Percentiles rank a stretch among this genome's conserved stretches.
phyloP scores from a whole-genome alignment of 2,797 vertebrate genomes.

The Poecilia gillii region DNA sequence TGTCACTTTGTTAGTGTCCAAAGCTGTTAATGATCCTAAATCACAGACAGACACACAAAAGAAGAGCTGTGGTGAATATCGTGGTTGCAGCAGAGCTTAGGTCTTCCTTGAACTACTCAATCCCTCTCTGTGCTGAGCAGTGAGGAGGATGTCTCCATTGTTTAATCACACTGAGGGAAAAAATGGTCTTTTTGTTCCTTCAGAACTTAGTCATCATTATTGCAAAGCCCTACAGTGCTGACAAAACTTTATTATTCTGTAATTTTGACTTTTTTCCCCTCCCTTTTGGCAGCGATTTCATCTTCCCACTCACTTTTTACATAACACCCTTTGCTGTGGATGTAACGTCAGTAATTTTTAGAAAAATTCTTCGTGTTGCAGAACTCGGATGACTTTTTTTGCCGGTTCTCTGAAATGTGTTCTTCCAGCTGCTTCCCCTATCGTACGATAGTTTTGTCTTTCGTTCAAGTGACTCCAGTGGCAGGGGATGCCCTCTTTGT shows the following conservation, averaged over 20 bases:
- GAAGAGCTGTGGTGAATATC: slow-evolving; percentile 36
- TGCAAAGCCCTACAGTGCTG: slow-evolving; percentile 38
- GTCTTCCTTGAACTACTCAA: slow-evolving; percentile 37
- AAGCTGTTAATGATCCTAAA: not conserved
- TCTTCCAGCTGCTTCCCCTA: not conserved
- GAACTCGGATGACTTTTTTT: slow-evolving; percentile 19
- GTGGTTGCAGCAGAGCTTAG: slow-evolving; percentile 35
- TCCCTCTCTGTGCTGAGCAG: slow-evolving; percentile 47
- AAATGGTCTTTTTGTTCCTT: slow-evolving; percentile 62
- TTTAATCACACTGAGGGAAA: slow-evolving; percentile 62
- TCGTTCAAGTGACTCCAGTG: slow-evolving; percentile 21
- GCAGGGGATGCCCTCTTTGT: slow-evolving; percentile 35
- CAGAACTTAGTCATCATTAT: slow-evolving; percentile 57
- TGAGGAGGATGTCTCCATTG: slow-evolving; percentile 62
- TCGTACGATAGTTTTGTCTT: slow-evolving; percentile 12
- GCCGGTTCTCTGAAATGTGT: not conserved
- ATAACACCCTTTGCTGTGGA: slow-evolving; percentile 62
- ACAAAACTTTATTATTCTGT: slow-evolving; percentile 58
- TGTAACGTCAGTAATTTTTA: slow-evolving; percentile 48
- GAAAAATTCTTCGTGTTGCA: slow-evolving; percentile 19
- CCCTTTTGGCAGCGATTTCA: slow-evolving; percentile 43
- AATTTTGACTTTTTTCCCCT: slow-evolving; percentile 53
- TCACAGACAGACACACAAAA: slow-evolving; percentile 6
- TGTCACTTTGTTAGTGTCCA: not conserved
- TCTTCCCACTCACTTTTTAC: slow-evolving; percentile 70